Base-by-base conservation (phyloP, 2,797 vertebrate species). In the Streptopelia turtur region DNA sequence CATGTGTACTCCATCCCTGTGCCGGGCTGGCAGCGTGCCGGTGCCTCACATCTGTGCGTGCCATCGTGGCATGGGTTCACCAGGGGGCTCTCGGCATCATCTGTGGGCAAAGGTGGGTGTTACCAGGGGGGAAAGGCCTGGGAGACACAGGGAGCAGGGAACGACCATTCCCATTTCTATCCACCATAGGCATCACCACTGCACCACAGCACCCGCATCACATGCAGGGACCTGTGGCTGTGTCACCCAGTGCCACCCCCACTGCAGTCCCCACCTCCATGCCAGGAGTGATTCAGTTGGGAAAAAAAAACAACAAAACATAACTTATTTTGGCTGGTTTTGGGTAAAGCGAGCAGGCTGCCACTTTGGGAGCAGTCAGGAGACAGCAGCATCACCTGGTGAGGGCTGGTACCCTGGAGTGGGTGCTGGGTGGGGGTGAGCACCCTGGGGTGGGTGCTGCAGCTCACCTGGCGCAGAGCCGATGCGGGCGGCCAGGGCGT, bases 401-500 rank as follows among this genome's bases (percentile, higher is more conserved):
- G 2, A 3, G 22, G 28, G 8, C 15, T 9, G 52, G 31, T 56
- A 41, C 25, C 47, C 16, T 0, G 0, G 21, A 50, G 25, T 17
- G 69, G 27, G 41, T 43, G 41, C 41, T 43, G 41, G 41, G 41
- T 9, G 52, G 31, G 21, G 41, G 25, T 17, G 22, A 31, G 35
- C 31, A 31, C 31, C 66, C 18, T 1, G 1, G 17, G 52, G 24
- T 0, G 20, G 39, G 57, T 20, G 43, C 80, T 6, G 76, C 68
- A 0, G 18, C 98, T 97, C 97, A 99, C 99, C 99, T 97, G 94
- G 98, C 0, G 98, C 93, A 0, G 97, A 98, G 87, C 98, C 98
- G 27, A 99, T 96, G 66, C 98, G 99, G 97, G 98, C 99, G 43
- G 98, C 98, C 89, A 99, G 97, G 57, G 99, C 99, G 5, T 99